Base-by-base conservation (phyloP, 1,140 invertebrate genomes). In the Magallana angulata region DNA sequence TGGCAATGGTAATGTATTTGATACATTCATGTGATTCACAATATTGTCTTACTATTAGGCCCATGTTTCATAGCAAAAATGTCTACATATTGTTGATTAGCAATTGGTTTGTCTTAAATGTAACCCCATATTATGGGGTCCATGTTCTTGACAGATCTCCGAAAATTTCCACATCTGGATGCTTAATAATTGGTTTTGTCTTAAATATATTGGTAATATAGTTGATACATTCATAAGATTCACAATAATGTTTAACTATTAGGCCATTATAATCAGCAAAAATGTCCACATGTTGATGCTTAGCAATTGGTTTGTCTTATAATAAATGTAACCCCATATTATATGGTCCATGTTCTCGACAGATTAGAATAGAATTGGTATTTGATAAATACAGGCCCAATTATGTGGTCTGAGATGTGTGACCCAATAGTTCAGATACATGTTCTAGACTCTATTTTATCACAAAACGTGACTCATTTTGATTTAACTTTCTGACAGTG, bases 291-390 rank as follows among this genome's bases (percentile, higher is more conserved):
- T 71, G 64, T 71, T 9, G 18, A 30, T 30, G 64, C 3, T 30
- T 6, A 71, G 18, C 64, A 71, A 71, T 71, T 71, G 64, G 64
- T 71, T 71, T 71, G 64, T 71, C 64, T 24, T 18, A 24, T 71
- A 18, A 24, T 9, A 24, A 71, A 11, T 36, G 18, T 71, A 11
- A 71, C 64, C 64, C 3, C 64, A 71, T 71, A 24, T 71, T 71
- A 48, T 48, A 48, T 48, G 36, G 36, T 48, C 36, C 36, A 48
- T 48, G 36, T 48, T 48, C 18, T 71, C 24, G 64, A 71, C 64
- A 71, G 11, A 6, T 71, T 71, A 71, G 30, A 71, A 71, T 48
- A 71, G 64, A 30, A 11, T 2, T 71, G 64, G 64, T 71, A 71
- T 0, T 30, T 71, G 24, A 71, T 36, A 24, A 71, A 7, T 71